Percentiles rank a stretch among this genome's conserved stretches.
Evolutionary conservation across 2,113 vertebrate genomes (phyloP).

Genomic region (Nothobranchius furzeri): DNA sequence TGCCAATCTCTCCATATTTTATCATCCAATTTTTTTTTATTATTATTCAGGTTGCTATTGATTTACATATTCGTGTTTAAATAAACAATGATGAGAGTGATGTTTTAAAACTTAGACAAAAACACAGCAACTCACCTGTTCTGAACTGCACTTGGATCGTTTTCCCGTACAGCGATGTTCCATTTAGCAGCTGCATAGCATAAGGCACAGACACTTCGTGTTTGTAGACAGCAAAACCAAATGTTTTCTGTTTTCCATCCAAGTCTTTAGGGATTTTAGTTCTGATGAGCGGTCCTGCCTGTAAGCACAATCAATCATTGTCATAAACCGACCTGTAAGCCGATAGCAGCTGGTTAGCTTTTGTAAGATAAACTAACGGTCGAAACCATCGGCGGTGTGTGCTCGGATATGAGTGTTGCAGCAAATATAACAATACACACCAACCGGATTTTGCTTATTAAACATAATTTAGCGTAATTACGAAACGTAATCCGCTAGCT

Average conservation of each 20-base stretch:
- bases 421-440: no score
- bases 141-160: slow-evolving; percentile 91
- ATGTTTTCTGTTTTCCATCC: slow-evolving; percentile 90
- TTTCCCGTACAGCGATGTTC: slow-evolving; percentile 86
- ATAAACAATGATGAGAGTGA: no score
- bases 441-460: no score
- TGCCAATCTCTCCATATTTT: no score
- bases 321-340: background rate
- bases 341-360: background rate
- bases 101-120: no score
- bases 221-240: slow-evolving; percentile 96
- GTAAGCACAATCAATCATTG: slow-evolving; percentile 23
- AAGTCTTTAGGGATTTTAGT: slow-evolving; percentile 93
- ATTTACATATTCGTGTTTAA: no score
- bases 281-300: slow-evolving; percentile 93
- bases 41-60: no score
- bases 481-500: background rate
- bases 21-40: no score
- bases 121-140: slow-evolving; percentile 80
- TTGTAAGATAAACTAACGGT: background rate
- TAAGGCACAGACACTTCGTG: slow-evolving; percentile 94
- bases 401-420: no score
- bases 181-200: slow-evolving; percentile 88
- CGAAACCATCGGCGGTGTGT: no score
- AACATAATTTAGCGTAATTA: background rate